Percentiles rank a stretch among this genome's conserved stretches.
phyloP scores from a whole-genome alignment of 2,113 vertebrate species.

The Xiphophorus couchianus region DNA sequence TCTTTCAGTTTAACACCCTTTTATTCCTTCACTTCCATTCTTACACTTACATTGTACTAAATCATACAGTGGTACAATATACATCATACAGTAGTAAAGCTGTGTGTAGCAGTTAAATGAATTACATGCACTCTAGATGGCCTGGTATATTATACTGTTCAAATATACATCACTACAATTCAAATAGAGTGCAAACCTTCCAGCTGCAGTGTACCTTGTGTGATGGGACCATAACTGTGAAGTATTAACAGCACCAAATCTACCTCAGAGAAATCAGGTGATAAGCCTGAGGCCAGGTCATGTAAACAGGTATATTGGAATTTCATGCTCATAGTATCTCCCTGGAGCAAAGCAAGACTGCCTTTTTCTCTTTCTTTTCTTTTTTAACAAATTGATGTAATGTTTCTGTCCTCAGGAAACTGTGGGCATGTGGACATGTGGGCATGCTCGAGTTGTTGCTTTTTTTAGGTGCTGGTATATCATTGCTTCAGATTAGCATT shows the following conservation, averaged over 20 bases:
- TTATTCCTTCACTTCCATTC: background rate
- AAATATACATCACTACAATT: background rate
- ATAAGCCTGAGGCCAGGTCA: background rate
- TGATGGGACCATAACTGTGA: conserved; percentile 12
- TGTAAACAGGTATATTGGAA: background rate
- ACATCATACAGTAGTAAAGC: background rate
- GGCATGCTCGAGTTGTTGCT: background rate
- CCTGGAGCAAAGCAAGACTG: too few relatives aligned
- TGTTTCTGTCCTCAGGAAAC: background rate
- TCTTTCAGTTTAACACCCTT: background rate
- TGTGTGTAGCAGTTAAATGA: background rate
- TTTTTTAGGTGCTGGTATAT: too few relatives aligned
- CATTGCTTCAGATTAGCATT: background rate
- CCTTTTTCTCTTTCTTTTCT: background rate
- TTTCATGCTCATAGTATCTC: background rate
- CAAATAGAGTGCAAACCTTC: background rate
- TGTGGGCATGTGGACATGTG: background rate
- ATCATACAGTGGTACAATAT: background rate
- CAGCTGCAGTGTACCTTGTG: background rate
- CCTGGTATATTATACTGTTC: background rate
- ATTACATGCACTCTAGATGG: background rate
- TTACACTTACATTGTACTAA: background rate
- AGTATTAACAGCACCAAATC: background rate
- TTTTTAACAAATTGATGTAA: too few relatives aligned
- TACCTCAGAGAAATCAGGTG: background rate